phyloP scores from a whole-genome alignment of 2,888 invertebrate species.

The Brenthis daphne region DNA sequence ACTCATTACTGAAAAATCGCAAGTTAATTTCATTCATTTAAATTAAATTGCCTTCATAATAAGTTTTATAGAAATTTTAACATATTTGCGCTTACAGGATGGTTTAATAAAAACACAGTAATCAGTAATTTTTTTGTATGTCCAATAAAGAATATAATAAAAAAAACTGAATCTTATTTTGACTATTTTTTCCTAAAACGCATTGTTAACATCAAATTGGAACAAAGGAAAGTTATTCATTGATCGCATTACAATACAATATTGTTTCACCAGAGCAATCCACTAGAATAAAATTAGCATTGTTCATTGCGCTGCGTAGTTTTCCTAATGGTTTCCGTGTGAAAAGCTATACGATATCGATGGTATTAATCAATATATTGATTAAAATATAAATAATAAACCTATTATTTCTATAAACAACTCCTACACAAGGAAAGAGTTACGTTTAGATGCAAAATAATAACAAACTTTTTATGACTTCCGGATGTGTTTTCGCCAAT shows the following conservation, averaged over 20 bases:
- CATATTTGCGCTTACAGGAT: too few species aligned
- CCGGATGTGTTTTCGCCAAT: background rate
- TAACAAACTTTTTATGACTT: conserved; percentile 15
- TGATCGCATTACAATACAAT: conserved; percentile 26
- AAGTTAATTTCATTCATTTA: too few species aligned
- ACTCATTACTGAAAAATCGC: too few species aligned
- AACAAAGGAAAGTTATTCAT: conserved; percentile 15
- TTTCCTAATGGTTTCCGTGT: background rate
- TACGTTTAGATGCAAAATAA: background rate
- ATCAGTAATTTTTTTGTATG: too few species aligned
- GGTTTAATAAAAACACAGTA: background rate
- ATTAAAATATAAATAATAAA: background rate
- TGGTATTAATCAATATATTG: conserved; percentile 3
- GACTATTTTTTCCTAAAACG: background rate
- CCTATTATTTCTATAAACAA: background rate
- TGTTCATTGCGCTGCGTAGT: conserved; percentile 20
- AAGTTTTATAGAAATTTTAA: too few species aligned
- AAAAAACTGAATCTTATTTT: background rate
- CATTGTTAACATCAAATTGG: background rate
- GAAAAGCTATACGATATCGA: background rate
- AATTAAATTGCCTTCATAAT: too few species aligned
- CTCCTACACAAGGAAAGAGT: background rate
- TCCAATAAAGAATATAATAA: too few species aligned
- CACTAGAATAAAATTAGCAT: conserved; percentile 20
- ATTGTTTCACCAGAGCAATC: conserved; percentile 13